Evolutionary conservation across 2,797 vertebrate genomes (phyloP), one percentile per base, ranked within the genome.

Genomic region (Oreonectes daqikongensis): DNA sequence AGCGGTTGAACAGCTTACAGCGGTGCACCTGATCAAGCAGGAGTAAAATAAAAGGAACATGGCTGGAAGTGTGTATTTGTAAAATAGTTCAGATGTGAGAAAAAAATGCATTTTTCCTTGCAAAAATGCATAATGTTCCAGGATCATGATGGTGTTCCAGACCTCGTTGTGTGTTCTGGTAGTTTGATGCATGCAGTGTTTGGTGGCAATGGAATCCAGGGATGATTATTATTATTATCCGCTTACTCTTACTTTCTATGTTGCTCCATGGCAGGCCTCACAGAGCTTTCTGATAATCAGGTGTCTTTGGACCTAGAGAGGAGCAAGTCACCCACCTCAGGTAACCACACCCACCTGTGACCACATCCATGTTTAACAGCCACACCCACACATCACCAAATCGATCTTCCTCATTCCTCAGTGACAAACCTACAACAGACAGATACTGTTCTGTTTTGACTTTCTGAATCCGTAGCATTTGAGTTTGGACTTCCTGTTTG

Each of bases 311-410:
- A 99, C 87, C 92, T 97, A 86, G 97, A 99, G 82, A 94, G 95
- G 83, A 98, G 96, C 95, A 98, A 95, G 89, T 98, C 96, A 24
- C 97, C 97, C 84, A 97, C 96, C 83, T 97, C 97, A 97, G 97
- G 97, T 99, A 97, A 94, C 84, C 24, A 59, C 35, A 28, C 59
- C 42, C 57, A 57, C 26, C 22, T 15, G 35, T 64, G 12, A 12
- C 18, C 46, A 15, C 26, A 10, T 28, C 28, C 10, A 52, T 7
- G 17, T 40, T 28, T 74, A 6, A 42, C 14, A 28, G 71, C 5
- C 60, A 30, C 61, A 59, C 60, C 32, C 32, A 30, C 61, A 2
- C 17, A 28, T 26, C 50, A 77, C 67, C 20, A 68, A 65, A 28
- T 7, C 8, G 6, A 46, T 8, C 46, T 66, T 77, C 69, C 82